Conservation (phyloP, 1,140 invertebrate species). For the Trachelipus rathkii region DNA sequence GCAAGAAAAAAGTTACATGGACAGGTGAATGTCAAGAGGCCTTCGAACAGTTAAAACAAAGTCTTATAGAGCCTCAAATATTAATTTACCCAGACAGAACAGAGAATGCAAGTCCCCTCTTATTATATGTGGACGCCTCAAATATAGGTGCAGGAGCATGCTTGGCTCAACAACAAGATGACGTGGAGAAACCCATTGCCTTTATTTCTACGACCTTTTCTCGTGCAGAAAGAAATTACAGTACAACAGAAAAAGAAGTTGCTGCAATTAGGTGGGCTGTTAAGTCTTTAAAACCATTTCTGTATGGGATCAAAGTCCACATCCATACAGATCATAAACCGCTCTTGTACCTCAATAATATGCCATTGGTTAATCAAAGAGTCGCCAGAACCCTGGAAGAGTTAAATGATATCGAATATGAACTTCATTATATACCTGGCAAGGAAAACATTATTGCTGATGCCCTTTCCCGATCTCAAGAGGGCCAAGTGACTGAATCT, state of each 20-base stretch:
- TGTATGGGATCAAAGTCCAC: constrained; percentile 1
- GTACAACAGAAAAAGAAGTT: constrained; percentile 7
- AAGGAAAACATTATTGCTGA: constrained; percentile 2
- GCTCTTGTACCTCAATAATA: constrained; percentile 2
- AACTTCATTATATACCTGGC: background rate
- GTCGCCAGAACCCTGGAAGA: constrained; percentile 7
- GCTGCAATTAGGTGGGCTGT: constrained; percentile 14
- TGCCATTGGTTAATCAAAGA: background rate
- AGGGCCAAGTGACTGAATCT: no score
- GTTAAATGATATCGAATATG: constrained; percentile 20
- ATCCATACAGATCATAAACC: constrained; percentile 11
- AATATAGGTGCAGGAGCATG: background rate
- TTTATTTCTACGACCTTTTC: constrained; percentile 17
- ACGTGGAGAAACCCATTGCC: background rate
- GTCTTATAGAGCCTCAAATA: background rate
- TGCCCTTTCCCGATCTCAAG: background rate
- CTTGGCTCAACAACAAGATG: background rate
- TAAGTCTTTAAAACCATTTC: background rate
- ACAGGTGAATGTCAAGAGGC: background rate
- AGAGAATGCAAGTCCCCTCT: background rate
- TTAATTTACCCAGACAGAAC: background rate
- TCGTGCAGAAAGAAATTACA: background rate
- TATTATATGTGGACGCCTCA: constrained; percentile 20
- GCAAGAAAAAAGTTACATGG: background rate
- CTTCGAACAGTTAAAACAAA: background rate